Conservation (phyloP, 2,113 vertebrate genomes). For the Ophthalmolycus amberensis region DNA sequence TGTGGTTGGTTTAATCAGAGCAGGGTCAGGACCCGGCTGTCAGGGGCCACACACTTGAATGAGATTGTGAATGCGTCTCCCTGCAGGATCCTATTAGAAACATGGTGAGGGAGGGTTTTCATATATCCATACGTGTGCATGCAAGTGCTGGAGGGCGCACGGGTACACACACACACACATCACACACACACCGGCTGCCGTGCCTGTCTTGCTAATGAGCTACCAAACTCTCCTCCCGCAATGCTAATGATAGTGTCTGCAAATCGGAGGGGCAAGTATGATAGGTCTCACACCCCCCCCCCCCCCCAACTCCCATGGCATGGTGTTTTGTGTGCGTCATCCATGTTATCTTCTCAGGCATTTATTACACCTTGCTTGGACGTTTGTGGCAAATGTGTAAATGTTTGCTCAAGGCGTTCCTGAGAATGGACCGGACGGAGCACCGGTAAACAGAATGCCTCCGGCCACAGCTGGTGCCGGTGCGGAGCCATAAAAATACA, state of each 20-base stretch:
- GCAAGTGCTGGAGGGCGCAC: background rate
- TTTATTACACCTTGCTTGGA: slow-evolving; percentile 2
- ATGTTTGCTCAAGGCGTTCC: background rate
- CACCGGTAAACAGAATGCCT: background rate
- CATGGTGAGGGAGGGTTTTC: background rate
- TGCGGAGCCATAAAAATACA: background rate
- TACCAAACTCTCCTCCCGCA: slow-evolving; percentile 20
- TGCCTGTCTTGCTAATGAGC: slow-evolving; percentile 52
- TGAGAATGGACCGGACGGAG: too few relatives aligned
- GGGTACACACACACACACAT: background rate
- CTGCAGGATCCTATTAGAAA: slow-evolving; percentile 29
- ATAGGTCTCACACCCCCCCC: slow-evolving; percentile 9
- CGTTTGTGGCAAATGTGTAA: background rate
- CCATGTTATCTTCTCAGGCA: slow-evolving; percentile 8
- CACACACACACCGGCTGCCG: background rate
- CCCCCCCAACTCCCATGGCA: background rate
- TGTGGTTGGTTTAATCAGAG: slow-evolving; percentile 58
- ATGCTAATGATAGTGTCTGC: slow-evolving; percentile 55
- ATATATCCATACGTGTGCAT: background rate
- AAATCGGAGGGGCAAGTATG: slow-evolving; percentile 18
- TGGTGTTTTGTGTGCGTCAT: slow-evolving; percentile 4
- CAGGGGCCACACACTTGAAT: background rate
- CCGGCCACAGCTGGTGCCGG: background rate
- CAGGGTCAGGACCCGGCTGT: slow-evolving; percentile 12
- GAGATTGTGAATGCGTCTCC: background rate